These are phyloP conservation scores for Pseudococcus longispinus DNA, from an alignment of 2,888 invertebrate species.

Conservation along the genomic window DNA sequence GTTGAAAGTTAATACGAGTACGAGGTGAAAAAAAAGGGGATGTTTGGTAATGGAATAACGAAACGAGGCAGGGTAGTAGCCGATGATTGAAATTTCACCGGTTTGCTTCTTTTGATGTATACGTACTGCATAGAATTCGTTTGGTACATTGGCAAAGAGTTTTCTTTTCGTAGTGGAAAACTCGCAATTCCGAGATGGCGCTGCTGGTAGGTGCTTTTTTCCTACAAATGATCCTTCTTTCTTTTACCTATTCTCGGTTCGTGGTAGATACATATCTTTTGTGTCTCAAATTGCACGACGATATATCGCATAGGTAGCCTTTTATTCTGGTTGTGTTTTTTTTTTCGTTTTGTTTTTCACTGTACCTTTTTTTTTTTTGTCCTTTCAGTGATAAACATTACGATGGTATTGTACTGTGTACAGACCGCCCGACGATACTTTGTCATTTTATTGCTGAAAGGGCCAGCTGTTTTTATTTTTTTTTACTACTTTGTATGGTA, in stretches of 20 bases:
- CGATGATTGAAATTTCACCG: slow-evolving; percentile 4
- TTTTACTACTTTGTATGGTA: background rate
- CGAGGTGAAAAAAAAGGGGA: background rate
- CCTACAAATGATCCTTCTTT: background rate
- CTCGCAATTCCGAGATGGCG: background rate
- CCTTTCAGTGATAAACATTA: background rate
- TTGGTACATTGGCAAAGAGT: too few relatives aligned
- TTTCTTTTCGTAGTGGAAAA: too few relatives aligned
- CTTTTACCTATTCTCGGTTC: background rate
- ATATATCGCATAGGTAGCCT: background rate
- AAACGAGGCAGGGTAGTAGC: background rate
- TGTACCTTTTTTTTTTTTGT: background rate
- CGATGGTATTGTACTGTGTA: background rate
- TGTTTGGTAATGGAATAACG: background rate
- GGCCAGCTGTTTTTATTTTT: background rate
- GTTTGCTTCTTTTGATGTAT: background rate
- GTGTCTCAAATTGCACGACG: background rate
- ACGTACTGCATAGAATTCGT: background rate
- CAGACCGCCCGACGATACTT: background rate
- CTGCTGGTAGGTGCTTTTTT: background rate
- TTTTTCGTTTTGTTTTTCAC: background rate
- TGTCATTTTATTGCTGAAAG: background rate
- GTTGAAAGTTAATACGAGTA: slow-evolving; percentile 4
- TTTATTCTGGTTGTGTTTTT: background rate
- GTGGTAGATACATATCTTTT: background rate